Evolutionary conservation across 2,797 vertebrate species (phyloP), one percentile per base, ranked within the genome.

Genomic region (Spinus pinus): DNA sequence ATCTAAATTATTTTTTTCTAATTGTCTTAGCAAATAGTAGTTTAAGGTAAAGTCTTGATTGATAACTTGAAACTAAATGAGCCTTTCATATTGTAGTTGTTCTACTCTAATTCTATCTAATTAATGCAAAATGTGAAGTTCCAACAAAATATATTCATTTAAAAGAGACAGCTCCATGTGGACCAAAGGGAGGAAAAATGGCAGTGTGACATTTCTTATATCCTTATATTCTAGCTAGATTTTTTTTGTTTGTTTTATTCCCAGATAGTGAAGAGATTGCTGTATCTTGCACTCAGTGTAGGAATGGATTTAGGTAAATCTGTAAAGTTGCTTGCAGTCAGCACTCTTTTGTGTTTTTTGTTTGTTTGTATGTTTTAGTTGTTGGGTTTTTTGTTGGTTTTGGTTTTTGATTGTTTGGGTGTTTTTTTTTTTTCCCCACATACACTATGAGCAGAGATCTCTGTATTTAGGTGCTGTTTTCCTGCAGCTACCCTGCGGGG

Each of bases 41-140:
- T 61, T 93, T 82, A 67, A 80, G 35, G 44, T 95, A 58, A 87
- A 92, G 24, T 53, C 81, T 86, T 92, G 50, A 61, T 33, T 91
- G 88, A 81, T 86, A 37, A 44, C 78, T 93, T 89, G 60, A 82
- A 87, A 80, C 23, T 72, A 79, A 94, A 31, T 35, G 66, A 85
- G 14, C 33, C 35, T 80, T 85, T 81, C 16, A 53, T 90, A 49
- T 18, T 71, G 14, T 49, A 66, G n/a, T 84, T 19, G 33, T 77
- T 90, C 19, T 79, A 49, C 27, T 87, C 14, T 58, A 67, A 58
- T 86, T 67, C 28, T 50, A 0, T 65, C 14, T 75, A 49, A 73
- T 75, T 51, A 88, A 53, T 58, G 72, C n/a, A 81, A 91, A 90
- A 87, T 46, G 4, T 28, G 35, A 75, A 47, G 66, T 78, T 82